Base-by-base conservation (phyloP, 2,797 vertebrate genomes). In the Gambusia yucatana region DNA sequence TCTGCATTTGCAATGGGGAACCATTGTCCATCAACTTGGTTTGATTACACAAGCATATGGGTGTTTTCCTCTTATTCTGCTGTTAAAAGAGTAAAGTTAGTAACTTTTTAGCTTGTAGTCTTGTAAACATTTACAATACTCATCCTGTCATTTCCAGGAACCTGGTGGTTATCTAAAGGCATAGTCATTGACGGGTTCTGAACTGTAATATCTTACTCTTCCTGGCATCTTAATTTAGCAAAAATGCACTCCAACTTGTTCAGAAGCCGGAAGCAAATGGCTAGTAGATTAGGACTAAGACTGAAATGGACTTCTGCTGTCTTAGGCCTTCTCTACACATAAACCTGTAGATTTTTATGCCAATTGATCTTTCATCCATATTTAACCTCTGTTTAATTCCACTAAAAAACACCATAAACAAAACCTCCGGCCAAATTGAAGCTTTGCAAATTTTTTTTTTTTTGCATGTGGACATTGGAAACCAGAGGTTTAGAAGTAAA, bases 11-110 rank as follows among this genome's bases (percentile, higher is more conserved):
- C 79, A 69, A 76, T 72, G 36, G 43, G 39, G 55, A 88, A 71
- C 50, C 59, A 73, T 88, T 63, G 80, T 90, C 73, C 69, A 82
- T 28, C 25, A 88, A 82, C 71, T 65, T 73, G 61, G 59, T 75
- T 75, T 84, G 78, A 85, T 81, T 87, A 77, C 76, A 78, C 75
- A 78, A 76, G 44, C 79, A 86, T 82, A 72, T 81, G 74, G 75
- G 61, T 71, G 20, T 78, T 76, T 87, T 47, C 70, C 72, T 78
- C 77, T 84, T 77, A 86, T n/a, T 88, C 57, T 73, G 72, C 75
- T 81, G 72, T 81, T 73, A 28, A 77, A 69, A 77, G 55, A 84
- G 78, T 82, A 47, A 77, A 77, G 65, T 55, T 41, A 25, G 20
- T 13, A 41, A 43, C 25, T 44, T 28, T 70, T 46, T 44, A 13